Evolutionary conservation across 2,888 invertebrate genomes (phyloP), one percentile per base, ranked within the genome.

Genomic region (Eupeodes latifasciatus): DNA sequence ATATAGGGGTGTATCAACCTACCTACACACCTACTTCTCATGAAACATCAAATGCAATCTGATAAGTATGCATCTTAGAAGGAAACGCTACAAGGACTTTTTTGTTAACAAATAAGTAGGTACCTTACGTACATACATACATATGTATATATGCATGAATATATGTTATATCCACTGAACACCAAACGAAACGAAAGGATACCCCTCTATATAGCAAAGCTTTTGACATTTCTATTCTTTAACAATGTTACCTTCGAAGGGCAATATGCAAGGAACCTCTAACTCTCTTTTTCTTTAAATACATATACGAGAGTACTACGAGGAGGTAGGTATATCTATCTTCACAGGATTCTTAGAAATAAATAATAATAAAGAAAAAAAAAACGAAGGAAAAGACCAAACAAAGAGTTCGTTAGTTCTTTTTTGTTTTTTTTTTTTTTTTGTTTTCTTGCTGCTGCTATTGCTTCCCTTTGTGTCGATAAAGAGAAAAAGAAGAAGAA

Each of bases 221-320:
- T 81, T 87, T 77, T 87, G 80, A 87, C 87, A 87, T 83, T 83
- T 84, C 83, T 67, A 81, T 81, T 72, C 55, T 34, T 47, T 59
- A 72, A 76, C 71, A 80, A 76, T 83, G 76, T 77, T 87, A 83
- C 83, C 83, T 80, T 80, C 27, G 76, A 85, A 84, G 88, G 88
- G 78, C 85, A 85, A 71, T 47, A 47, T 69, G 51, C 49, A 55
- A 71, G 67, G 27, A 14, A 47, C 19, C 57, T 64, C 16, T 27
- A 61, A 9, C 34, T 77, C 34, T 57, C 16, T 9, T 36, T 44
- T 53, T 40, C 40, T 40, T 40, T 9, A 40, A 27, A 27, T 1
- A 27, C 7, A 6, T 40, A 40, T 40, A 40, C 40, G 40, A n/a
- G n/a, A 40, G 40, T 40, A 40, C 40, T 40, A 5, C 4, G 40